Evolutionary conservation across 2,113 vertebrate species (phyloP).

Genomic region (Xiphophorus couchianus): DNA sequence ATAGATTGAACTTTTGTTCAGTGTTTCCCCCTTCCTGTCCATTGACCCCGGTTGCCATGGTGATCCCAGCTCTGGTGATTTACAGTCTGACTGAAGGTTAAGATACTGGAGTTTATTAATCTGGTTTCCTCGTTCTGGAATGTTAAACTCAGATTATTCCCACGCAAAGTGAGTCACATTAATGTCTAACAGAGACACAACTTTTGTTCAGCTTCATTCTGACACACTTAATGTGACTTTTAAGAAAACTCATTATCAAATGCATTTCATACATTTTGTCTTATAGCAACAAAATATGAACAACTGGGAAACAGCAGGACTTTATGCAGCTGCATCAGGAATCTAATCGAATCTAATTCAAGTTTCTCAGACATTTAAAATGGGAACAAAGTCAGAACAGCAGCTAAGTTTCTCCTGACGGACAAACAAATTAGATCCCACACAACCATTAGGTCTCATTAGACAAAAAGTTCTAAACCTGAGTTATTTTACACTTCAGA

Average conservation of each 20-base stretch:
- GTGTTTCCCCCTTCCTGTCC: no score
- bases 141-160: neutral
- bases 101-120: no score
- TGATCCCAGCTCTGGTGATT: no score
- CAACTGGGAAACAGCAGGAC: neutral
- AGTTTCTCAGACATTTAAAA: neutral
- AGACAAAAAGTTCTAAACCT: conserved; percentile 8
- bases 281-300: neutral
- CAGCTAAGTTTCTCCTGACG: neutral
- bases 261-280: no score
- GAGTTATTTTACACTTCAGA: conserved; percentile 26
- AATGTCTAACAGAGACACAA: neutral
- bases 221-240: no score
- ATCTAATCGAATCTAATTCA: neutral
- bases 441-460: neutral
- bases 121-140: no score
- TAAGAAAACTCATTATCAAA: no score
- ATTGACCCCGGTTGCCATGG: no score
- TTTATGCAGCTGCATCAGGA: neutral
- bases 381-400: neutral
- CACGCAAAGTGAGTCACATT: no score
- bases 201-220: neutral
- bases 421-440: neutral
- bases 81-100: no score
- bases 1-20: no score